phyloP scores from a whole-genome alignment of 1,140 invertebrate species.

The Micrasema minimum region DNA sequence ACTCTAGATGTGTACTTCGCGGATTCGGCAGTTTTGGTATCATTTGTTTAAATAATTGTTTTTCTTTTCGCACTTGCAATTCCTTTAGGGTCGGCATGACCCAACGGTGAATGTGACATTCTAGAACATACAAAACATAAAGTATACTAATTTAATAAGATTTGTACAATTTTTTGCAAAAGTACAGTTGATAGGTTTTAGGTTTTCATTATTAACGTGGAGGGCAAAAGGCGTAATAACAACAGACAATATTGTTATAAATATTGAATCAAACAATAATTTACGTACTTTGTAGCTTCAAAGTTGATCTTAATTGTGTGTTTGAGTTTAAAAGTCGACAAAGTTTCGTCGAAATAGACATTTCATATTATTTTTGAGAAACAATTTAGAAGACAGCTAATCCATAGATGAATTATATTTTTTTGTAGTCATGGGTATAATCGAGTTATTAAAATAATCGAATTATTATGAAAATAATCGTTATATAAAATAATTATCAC shows the following conservation, averaged over 20 bases:
- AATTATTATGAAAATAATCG: too few relatives aligned
- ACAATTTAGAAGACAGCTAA: too few relatives aligned
- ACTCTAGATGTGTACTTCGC: slow-evolving; percentile 76
- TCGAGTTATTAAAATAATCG: too few relatives aligned
- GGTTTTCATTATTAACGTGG: neutral
- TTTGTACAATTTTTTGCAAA: neutral
- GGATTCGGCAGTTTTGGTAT: slow-evolving; percentile 23
- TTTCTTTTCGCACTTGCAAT: slow-evolving; percentile 16
- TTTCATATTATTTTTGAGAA: too few relatives aligned
- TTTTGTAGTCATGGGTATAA: too few relatives aligned
- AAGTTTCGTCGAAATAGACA: slow-evolving; percentile 31
- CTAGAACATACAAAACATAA: slow-evolving; percentile 22
- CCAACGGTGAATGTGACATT: slow-evolving; percentile 40
- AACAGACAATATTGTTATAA: neutral
- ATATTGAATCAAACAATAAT: neutral
- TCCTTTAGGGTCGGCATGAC: slow-evolving; percentile 21
- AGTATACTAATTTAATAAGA: neutral
- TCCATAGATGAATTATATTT: too few relatives aligned
- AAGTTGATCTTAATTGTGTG: slow-evolving; percentile 1
- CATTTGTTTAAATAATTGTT: neutral
- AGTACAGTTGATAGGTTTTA: neutral
- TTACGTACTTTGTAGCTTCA: slow-evolving; percentile 16
- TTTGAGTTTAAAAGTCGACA: slow-evolving; percentile 17
- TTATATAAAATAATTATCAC: too few relatives aligned
- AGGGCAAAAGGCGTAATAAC: neutral